Base-by-base conservation (phyloP, 1,140 invertebrate species). In the Aphis gossypii region DNA sequence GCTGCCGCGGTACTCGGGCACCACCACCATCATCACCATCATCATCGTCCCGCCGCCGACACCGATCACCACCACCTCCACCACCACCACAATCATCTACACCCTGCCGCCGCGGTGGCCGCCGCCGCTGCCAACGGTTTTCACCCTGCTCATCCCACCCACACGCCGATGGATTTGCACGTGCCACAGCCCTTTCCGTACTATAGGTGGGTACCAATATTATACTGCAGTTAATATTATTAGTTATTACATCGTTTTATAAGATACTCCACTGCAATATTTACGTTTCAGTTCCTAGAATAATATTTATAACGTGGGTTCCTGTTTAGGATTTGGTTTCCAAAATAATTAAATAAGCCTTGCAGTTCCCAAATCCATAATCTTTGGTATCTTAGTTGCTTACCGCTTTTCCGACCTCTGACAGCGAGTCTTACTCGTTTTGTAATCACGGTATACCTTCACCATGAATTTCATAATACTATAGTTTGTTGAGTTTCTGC, bases 141-240 rank as follows among this genome's bases (percentile, higher is more conserved):
- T 93, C 94, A 95, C 44, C 95, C 95, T 92, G 95, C 95, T 93
- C 96, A 97, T 90, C 94, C 94, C 93, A 96, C 97, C 94, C 96
- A 96, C n/a, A 97, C 97, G 96, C 97, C 97, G 56, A 97, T 97
- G 97, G 97, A 98, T 95, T 96, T 98, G 93, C 98, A 98, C 95
- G 97, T 98, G 95, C 97, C 97, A 21, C 97, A 98, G 95, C 97
- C 97, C 92, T 98, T 98, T 95, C 97, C 97, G 88, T 98, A 98
- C 95, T 98, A 98, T 95, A 97, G 97, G 98, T 98, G 95, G 96
- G 96, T 95, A 35, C 94, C 14, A 82, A n/a, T n/a, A n/a, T n/a
- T 44, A n/a, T 3, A 51, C 41, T 20, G 14, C 30, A 76, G 14
- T 76, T 76, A 18, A 18, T 46, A 11, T 46, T 46, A 46, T 46